phyloP scores from a whole-genome alignment of 2,113 vertebrate species.

The Propithecus coquereli region DNA sequence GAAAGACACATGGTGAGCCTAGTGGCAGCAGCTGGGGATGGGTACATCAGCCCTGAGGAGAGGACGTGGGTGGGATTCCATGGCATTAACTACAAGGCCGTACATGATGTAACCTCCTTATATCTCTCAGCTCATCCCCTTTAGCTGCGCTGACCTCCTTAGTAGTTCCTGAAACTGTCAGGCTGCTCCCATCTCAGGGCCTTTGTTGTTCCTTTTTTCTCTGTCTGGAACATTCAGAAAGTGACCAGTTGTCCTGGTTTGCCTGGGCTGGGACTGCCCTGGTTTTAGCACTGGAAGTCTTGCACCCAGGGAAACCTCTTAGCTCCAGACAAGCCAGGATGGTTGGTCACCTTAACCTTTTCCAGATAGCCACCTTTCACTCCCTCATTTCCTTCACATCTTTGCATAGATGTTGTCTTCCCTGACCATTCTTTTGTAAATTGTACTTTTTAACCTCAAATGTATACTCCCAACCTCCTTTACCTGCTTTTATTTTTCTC shows the following conservation, averaged over 20 bases:
- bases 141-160: not conserved
- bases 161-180: not conserved
- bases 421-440: not conserved
- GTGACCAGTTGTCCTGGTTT: not conserved
- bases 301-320: not conserved
- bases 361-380: not conserved
- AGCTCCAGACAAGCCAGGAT: not conserved
- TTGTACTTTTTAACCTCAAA: not conserved
- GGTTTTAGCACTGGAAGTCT: not conserved
- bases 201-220: not conserved
- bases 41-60: not conserved
- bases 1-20: not conserved
- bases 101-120: not conserved
- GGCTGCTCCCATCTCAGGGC: not conserved
- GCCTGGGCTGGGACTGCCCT: not conserved
- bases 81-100: not conserved
- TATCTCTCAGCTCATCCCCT: not conserved
- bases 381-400: not conserved
- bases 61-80: not conserved
- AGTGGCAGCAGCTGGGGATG: not conserved
- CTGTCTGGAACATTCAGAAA: not conserved
- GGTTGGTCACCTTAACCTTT: not conserved
- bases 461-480: not conserved
- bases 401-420: not conserved
- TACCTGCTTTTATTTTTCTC: not conserved